Base-by-base conservation (phyloP, 1,140 invertebrate genomes). In the Nomia melanderi region DNA sequence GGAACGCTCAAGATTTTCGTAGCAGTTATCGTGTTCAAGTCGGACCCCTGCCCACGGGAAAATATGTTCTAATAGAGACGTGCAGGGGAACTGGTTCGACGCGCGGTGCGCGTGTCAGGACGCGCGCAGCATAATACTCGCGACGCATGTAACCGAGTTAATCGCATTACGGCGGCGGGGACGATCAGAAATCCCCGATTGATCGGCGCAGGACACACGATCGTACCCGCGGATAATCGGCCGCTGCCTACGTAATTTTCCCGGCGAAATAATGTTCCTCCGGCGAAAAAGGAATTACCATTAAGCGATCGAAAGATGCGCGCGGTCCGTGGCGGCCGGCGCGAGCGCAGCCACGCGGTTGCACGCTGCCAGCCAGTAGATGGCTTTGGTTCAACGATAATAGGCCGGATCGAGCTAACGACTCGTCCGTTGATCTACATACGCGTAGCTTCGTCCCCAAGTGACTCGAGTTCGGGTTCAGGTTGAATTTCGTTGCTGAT, bases 131-230 rank as follows among this genome's bases (percentile, higher is more conserved):
- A 76, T 72, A 67, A 67, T 54, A 27, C 80, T 17, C 23, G 25
- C 17, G 36, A 81, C 20, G 29, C 69, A 31, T 73, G 79, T 80
- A 77, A 74, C 73, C 9, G 33, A 66, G 83, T 83, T 83, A 78
- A 84, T 83, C 79, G 69, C 53, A 39, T 81, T 78, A 81, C n/a
- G 17, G 54, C 36, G 62, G 29, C 73, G 33, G 39, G 25, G 76
- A 80, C n/a, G 47, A 81, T 60, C 11, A 83, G 73, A 83, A 84
- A 80, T 75, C 73, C n/a, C 57, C 64, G 72, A 72, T 54, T 75
- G 54, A 75, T 71, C 25, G 41, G 23, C 36, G 12, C 20, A 44
- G 29, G 47, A 66, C 54, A 12, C 12, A n/a, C 59, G 50, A 70
- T 66, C 64, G 41, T 44, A 8, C 27, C 27, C 25, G 9, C 17